Percentiles rank a stretch among this genome's conserved stretches.
phyloP scores from a whole-genome alignment of 2,113 vertebrate genomes.

The Chionomys nivalis region DNA sequence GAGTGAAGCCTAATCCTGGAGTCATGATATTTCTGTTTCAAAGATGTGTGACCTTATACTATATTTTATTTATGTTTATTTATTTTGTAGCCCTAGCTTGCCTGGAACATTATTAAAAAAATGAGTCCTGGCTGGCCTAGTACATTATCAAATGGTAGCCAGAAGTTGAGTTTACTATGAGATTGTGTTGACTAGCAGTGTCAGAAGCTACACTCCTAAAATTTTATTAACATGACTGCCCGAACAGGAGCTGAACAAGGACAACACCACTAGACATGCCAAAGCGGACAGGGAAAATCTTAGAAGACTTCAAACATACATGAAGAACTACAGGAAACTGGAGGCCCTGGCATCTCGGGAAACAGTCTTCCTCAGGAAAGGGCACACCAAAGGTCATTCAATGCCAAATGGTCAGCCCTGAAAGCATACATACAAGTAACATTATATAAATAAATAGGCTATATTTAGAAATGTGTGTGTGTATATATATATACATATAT shows the following conservation, averaged over 20 bases:
- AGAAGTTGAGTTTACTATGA: neutral
- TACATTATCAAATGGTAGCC: neutral
- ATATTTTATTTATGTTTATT: neutral
- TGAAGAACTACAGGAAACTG: neutral
- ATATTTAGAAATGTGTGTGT: neutral
- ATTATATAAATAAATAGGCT: neutral
- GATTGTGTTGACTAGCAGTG: neutral
- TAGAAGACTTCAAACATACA: neutral
- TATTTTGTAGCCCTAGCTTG: neutral
- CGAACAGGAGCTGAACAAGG: neutral
- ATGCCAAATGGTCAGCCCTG: neutral
- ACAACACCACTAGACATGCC: too few relatives aligned
- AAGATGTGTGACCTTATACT: neutral
- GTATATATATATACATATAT: neutral
- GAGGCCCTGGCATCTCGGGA: too few relatives aligned
- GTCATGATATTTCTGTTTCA: neutral
- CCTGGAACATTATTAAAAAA: neutral
- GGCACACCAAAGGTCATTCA: neutral
- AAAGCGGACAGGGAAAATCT: neutral
- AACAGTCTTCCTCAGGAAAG: neutral
- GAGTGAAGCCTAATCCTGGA: neutral
- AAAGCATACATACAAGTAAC: neutral
- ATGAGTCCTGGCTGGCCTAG: neutral
- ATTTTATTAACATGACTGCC: neutral
- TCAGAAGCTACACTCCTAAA: neutral